Conservation (phyloP, 2,888 invertebrate genomes). For the Brachylomia viminalis region DNA sequence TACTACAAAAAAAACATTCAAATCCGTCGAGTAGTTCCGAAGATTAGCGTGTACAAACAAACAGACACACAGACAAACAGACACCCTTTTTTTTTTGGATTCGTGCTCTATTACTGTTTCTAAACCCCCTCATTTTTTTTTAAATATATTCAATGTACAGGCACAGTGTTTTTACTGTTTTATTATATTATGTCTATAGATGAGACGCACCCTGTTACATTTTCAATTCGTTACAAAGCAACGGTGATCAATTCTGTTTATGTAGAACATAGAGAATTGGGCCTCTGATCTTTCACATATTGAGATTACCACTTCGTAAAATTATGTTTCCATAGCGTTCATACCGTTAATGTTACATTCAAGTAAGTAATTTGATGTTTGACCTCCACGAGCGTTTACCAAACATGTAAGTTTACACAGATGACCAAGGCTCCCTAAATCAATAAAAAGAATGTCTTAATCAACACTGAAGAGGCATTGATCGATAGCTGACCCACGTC, state of each 20-base stretch:
- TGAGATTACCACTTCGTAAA: background rate
- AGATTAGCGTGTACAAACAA: too few species aligned
- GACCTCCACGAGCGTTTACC: background rate
- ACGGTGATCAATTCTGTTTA: background rate
- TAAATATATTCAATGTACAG: too few species aligned
- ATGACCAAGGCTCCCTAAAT: slow-evolving; percentile 18
- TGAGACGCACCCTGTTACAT: too few species aligned
- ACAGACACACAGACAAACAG: too few species aligned
- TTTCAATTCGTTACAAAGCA: slow-evolving; percentile 8
- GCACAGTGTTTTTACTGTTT: too few species aligned
- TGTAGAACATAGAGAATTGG: background rate
- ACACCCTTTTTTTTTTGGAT: too few species aligned
- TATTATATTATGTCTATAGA: too few species aligned
- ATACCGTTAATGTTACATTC: background rate
- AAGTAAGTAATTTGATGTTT: slow-evolving; percentile 6
- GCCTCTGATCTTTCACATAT: slow-evolving; percentile 10
- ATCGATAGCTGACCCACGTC: slow-evolving; percentile 46
- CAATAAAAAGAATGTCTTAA: slow-evolving; percentile 48
- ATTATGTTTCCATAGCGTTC: background rate
- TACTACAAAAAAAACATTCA: too few species aligned
- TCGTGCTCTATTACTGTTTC: too few species aligned
- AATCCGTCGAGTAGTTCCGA: too few species aligned
- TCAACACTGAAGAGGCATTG: slow-evolving; percentile 51
- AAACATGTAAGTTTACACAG: slow-evolving; percentile 1
- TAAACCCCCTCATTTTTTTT: too few species aligned